phyloP scores from a whole-genome alignment of 2,797 vertebrate species.

The Sebastes oblongus region DNA sequence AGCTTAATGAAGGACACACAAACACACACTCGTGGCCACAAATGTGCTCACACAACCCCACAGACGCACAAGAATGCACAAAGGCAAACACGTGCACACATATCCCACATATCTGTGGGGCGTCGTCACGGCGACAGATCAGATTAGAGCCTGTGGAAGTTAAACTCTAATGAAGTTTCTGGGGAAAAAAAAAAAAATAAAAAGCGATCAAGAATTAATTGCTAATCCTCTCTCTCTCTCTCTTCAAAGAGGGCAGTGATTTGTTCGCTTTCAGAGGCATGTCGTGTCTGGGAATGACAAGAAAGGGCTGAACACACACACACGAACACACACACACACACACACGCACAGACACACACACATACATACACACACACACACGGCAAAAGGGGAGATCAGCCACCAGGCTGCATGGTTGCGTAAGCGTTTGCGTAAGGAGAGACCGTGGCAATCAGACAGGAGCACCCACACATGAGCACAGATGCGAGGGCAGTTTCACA shows the following conservation, averaged over 20 bases:
- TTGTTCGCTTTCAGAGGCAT: conserved; percentile 34
- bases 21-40: background rate
- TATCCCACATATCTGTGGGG: conserved; percentile 20
- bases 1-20: background rate
- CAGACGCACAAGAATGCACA: background rate
- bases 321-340: background rate
- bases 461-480: conserved; percentile 12
- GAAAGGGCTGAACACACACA: conserved; percentile 32
- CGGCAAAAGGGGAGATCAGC: conserved; percentile 34
- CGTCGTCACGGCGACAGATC: conserved; percentile 68
- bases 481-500: background rate
- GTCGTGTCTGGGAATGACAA: conserved; percentile 49
- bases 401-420: conserved; percentile 57
- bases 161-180: conserved; percentile 73
- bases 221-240: conserved; percentile 53
- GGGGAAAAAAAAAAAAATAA: conserved; percentile 18
- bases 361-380: conserved; percentile 6
- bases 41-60: background rate
- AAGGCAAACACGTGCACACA: background rate
- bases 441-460: conserved; percentile 61
- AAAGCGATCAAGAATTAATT: conserved; percentile 61
- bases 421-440: conserved; percentile 62
- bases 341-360: background rate
- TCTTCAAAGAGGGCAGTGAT: conserved; percentile 56
- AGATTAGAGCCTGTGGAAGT: conserved; percentile 74